Evolutionary conservation across 2,888 invertebrate genomes (phyloP), one percentile per base, ranked within the genome.

Genomic region (Conus canariensis): DNA sequence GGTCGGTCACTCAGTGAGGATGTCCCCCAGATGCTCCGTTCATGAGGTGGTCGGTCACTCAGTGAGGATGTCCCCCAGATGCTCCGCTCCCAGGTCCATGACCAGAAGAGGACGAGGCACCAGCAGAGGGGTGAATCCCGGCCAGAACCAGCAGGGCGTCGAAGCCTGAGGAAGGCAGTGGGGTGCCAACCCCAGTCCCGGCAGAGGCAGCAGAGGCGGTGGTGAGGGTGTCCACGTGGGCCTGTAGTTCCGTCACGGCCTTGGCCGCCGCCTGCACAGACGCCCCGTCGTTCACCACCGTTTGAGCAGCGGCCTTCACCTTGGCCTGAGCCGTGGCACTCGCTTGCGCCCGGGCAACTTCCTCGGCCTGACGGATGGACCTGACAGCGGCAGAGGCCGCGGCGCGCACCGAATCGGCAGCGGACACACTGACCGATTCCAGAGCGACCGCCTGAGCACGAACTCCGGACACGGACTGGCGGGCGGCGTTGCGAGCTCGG

Each of bases 81-180:
- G 45, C 45, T 45, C 45, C 45, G 45, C 45, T 45, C 45, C 45
- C 45, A 45, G 45, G 45, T 4, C 45, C 45, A 45, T 45, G 45
- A 45, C 2, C 45, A 45, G 45, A 45, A 45, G 45, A 45, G 45
- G 45, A 45, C 45, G 45, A 45, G 9, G 77, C 77, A 3, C 14
- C 77, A 80, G 77, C 12, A 3, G 14, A 10, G 5, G 77, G 16
- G 4, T 30, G 1, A 14, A 10, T 5, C 12, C 77, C 77, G 30
- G 77, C 45, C 77, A 80, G 77, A 80, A 14, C 45, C 77, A 80
- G 45, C 77, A 80, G 16, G 77, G 77, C 77, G 16, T 80, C 77
- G 14, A 80, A 12, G 2, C 30, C 30, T 12, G 77, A 16, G 12
- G 77, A 80, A 12, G 45, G 5, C 12, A 30, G 12, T 30, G 30